Evolutionary conservation across 1,140 invertebrate genomes (phyloP).

Genomic region (Brachystomella parvula): DNA sequence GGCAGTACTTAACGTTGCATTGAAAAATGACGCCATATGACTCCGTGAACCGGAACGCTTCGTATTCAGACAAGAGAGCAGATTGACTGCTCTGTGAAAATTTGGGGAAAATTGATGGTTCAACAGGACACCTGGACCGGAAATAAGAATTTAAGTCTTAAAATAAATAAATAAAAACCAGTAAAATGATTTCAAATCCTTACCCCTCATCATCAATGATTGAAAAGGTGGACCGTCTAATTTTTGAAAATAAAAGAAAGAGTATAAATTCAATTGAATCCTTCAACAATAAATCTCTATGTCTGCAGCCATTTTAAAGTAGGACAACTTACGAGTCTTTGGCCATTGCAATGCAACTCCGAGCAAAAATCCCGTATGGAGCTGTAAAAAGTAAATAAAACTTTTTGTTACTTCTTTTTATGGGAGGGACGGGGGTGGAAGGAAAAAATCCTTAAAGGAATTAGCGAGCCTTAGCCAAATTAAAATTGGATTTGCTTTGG

Average conservation of each 20-base stretch:
- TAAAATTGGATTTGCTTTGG: too few species aligned
- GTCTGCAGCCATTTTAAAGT: not conserved
- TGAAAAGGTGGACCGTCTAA: constrained; percentile 77
- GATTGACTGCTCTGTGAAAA: constrained; percentile 74
- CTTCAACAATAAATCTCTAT: not conserved
- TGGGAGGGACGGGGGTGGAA: too few species aligned
- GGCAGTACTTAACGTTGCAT: constrained; percentile 92
- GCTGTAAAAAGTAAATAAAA: constrained; percentile 52
- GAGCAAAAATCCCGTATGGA: constrained; percentile 89
- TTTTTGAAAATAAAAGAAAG: not conserved
- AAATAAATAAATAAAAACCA: too few species aligned
- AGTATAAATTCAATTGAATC: not conserved
- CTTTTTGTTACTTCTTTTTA: too few species aligned
- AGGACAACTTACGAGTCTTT: constrained; percentile 61
- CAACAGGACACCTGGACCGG: constrained; percentile 69
- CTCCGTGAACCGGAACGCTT: constrained; percentile 91
- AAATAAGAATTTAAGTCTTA: constrained; percentile 12
- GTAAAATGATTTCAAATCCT: too few species aligned
- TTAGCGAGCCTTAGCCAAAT: too few species aligned
- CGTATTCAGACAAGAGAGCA: constrained; percentile 80
- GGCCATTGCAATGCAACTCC: constrained; percentile 91
- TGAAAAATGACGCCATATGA: constrained; percentile 95
- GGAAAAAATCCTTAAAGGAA: too few species aligned
- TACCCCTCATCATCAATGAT: constrained; percentile 91
- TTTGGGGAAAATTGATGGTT: constrained; percentile 83